Conservation (phyloP, 2,797 vertebrate genomes). For the Acrocephalus scirpaceus region DNA sequence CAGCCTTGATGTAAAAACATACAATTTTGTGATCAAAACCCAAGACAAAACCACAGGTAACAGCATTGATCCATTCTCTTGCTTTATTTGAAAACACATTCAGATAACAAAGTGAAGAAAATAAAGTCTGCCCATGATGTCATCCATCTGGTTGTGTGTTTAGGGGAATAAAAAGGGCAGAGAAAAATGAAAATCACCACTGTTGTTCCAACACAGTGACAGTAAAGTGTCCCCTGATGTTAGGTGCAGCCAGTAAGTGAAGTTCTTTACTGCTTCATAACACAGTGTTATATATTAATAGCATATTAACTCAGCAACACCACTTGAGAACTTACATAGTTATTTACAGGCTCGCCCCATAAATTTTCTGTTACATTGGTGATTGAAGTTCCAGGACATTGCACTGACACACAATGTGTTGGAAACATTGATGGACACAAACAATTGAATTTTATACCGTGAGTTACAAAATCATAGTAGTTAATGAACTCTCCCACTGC, state of each 20-base stretch:
- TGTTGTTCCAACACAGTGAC: not conserved
- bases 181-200: not conserved
- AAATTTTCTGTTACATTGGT: slow-evolving; percentile 19
- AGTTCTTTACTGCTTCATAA: not conserved
- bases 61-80: slow-evolving; percentile 15
- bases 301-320: slow-evolving; percentile 14
- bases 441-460: not conserved
- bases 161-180: not conserved
- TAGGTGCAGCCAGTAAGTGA: not conserved
- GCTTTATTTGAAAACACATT: slow-evolving; percentile 73
- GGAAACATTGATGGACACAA: slow-evolving; percentile 41
- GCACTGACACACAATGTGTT: not conserved
- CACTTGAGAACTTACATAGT: slow-evolving; percentile 47
- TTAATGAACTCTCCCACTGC: not conserved
- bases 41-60: slow-evolving; percentile 42
- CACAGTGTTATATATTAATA: not conserved
- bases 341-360: slow-evolving; percentile 52
- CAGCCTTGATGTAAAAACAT: not conserved
- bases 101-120: slow-evolving; percentile 55
- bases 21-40: slow-evolving; percentile 7
- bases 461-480: not conserved
- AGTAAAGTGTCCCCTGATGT: not conserved
- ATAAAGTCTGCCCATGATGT: not conserved
- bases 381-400: slow-evolving; percentile 45
- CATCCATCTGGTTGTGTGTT: not conserved